Evolutionary conservation across 2,113 vertebrate genomes (phyloP), one percentile per base, ranked within the genome.

Genomic region (Boleophthalmus pectinirostris): DNA sequence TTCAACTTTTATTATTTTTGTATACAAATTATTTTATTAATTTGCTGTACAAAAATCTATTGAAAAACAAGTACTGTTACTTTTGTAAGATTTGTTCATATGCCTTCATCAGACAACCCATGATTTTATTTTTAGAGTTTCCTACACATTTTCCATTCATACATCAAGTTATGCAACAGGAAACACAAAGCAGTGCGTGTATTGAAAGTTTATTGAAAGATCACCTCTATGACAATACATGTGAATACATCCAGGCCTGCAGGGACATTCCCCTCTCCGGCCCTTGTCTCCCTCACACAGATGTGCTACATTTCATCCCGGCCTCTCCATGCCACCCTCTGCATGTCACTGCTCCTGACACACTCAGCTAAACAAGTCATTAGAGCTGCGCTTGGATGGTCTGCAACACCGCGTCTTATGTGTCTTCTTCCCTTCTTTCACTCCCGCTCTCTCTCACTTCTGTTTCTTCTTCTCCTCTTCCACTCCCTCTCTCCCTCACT

Each of bases 331-430:
- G 75, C 83, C 81, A 85, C 70, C 76, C 73, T 81, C 75, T 72
- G 70, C 85, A 89, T 88, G 88, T 89, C 86, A 88, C 81, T 73
- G 84, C 74, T 57, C 85, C 75, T 89, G 86, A 88, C 85, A 91
- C 83, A 81, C 74, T 69, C 80, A 70, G 86, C 87, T 87, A 90
- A 90, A 87, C 84, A 88, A 82, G 87, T 88, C 91, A 90, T 91
- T 90, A 90, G 84, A 83, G 82, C 84, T 77, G 68, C 86, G 82
- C 75, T 86, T 75, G 67, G 83, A 84, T 85, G 82, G 79, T 90
- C 82, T 75, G 74, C 71, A 79, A 85, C 85, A 80, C 25, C 16
- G 73, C 56, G 23, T 74, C 82, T 89, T 87, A 86, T 91, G 87
- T 80, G 81, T 82, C 78, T 60, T 45, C 56, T 51, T 51, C 38